Conservation (phyloP, 2,113 vertebrate genomes). For the Xerus inauris region DNA sequence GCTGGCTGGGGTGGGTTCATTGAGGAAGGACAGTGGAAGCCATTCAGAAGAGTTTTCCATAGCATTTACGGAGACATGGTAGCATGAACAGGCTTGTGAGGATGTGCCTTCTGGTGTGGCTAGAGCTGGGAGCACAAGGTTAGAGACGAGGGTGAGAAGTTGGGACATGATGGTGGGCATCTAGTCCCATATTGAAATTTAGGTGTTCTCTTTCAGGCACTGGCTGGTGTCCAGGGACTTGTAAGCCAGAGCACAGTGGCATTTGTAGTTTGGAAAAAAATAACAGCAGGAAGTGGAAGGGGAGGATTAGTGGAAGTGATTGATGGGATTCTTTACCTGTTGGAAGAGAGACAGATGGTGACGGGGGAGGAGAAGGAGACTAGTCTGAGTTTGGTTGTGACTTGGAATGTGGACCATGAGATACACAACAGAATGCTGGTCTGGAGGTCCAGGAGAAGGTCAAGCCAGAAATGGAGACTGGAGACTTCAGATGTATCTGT, state of each 20-base stretch:
- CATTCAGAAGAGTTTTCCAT: not conserved
- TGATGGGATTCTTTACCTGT: not conserved
- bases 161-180: not conserved
- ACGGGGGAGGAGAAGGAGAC: not conserved
- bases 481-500: not conserved
- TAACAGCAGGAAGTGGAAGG: not conserved
- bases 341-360: not conserved
- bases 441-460: not conserved
- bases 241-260: not conserved
- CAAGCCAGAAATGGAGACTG: not conserved
- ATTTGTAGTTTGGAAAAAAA: not conserved
- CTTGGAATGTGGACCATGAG: not conserved
- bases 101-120: not conserved
- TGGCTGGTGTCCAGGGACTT: not conserved
- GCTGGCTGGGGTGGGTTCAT: not conserved
- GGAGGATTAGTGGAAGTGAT: not conserved
- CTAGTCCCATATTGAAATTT: not conserved
- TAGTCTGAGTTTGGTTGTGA: not conserved
- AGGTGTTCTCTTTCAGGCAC: not conserved
- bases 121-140: not conserved
- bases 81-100: not conserved
- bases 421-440: not conserved
- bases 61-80: not conserved
- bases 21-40: not conserved
- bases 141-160: not conserved